Evolutionary conservation across 2,797 vertebrate species (phyloP), one percentile per base, ranked within the genome.

Genomic region (Chiroxiphia lanceolata): DNA sequence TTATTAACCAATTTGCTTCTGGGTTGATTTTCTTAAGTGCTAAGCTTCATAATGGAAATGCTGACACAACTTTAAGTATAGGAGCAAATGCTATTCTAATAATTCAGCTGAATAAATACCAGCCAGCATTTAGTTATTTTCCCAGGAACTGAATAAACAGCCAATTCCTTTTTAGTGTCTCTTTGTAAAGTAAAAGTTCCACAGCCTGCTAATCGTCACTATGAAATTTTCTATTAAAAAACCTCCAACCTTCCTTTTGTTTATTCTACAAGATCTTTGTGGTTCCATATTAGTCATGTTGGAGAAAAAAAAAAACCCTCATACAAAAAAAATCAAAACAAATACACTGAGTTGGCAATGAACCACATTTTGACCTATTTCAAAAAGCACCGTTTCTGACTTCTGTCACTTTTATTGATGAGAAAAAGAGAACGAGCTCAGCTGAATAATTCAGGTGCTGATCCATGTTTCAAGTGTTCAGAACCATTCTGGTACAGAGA

Each of bases 101-200:
- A 97, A 96, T 83, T 98, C 98, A 98, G 98, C 98, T 98, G 98
- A 98, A 98, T 96, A 98, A 98, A 98, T 98, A 98, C 93, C 91
- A 93, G 93, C 69, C 83, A 96, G 93, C 96, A 97, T 97, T 97
- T 96, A 95, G 96, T 97, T 98, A 98, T 98, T 98, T 98, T 98
- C 98, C 97, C 98, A 98, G 98, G 97, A 98, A 96, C 94, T 97
- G 94, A 95, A 98, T 97, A 98, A 98, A 98, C 97, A 98, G 83
- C 72, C 94, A 97, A 93, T 98, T 98, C 98, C 98, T 98, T 97
- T 96, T 92, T 79, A 89, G 90, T 92, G 83, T 96, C 91, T 92
- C 92, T 97, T 97, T 97, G 96, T 95, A 93, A 97, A 97, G 90
- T 63, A 95, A 91, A 97, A 97, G 88, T 89, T 96, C 91, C 86